phyloP scores from a whole-genome alignment of 2,888 invertebrate genomes.

The Tryphoninae sp. region DNA sequence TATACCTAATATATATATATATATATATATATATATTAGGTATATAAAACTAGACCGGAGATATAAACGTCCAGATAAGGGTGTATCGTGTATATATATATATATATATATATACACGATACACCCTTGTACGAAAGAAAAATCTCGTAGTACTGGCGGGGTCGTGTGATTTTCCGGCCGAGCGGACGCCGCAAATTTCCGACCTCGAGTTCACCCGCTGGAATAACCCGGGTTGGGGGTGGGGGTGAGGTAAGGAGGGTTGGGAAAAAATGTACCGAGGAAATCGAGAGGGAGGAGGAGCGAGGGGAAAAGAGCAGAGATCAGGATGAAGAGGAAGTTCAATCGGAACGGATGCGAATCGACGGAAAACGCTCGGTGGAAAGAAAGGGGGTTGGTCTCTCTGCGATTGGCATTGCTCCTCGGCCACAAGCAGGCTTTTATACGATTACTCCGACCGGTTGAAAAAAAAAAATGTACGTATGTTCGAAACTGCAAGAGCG shows the following conservation, averaged over 20 bases:
- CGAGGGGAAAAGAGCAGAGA: not conserved
- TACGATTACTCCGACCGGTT: constrained; percentile 26
- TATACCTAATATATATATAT: not conserved
- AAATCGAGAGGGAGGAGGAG: not conserved
- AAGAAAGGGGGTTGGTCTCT: constrained; percentile 14
- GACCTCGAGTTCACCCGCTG: constrained; percentile 26
- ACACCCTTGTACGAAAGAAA: constrained; percentile 15
- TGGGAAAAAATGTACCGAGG: constrained; percentile 27
- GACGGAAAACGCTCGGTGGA: constrained; percentile 1
- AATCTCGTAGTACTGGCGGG: not conserved
- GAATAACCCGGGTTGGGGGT: constrained; percentile 8
- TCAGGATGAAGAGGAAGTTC: not conserved
- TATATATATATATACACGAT: not conserved
- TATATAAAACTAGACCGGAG: too few species aligned
- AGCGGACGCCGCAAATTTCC: constrained; percentile 38
- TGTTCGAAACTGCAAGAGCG: not conserved
- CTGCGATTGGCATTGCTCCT: constrained; percentile 45
- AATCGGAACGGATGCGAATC: constrained; percentile 41
- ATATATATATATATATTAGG: not conserved
- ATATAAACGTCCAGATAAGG: too few species aligned
- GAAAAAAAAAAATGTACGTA: constrained; percentile 25
- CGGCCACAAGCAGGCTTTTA: constrained; percentile 21
- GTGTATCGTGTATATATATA: too few species aligned
- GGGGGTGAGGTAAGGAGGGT: not conserved
- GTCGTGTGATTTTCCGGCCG: constrained; percentile 41